A percentile compares a stretch with the other conserved stretches of the same genome.
Conservation (phyloP, 2,888 invertebrate species). For the Tortrix viridana region DNA sequence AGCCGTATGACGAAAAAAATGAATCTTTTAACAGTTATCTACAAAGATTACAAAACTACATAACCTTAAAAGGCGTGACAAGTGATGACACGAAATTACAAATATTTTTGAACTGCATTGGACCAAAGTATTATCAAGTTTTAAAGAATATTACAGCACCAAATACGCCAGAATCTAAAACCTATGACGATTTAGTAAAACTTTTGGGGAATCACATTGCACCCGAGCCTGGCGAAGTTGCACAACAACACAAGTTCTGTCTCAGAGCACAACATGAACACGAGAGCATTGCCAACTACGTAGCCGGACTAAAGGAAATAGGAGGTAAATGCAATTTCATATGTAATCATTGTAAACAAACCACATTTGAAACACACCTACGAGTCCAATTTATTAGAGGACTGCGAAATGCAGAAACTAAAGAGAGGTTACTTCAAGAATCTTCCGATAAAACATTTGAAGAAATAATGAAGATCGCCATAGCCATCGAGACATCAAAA, state of each 20-base stretch:
- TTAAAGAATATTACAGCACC: slow-evolving; percentile 15
- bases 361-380: slow-evolving; percentile 29
- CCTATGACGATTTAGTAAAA: background rate
- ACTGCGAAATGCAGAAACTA: slow-evolving; percentile 21
- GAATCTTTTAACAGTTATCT: slow-evolving; percentile 6
- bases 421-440: slow-evolving; percentile 34
- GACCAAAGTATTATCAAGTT: slow-evolving; percentile 22
- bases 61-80: background rate
- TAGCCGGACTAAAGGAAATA: slow-evolving; percentile 24
- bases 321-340: slow-evolving; percentile 35
- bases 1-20: slow-evolving; percentile 14
- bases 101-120: slow-evolving; percentile 20
- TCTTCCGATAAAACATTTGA: slow-evolving; percentile 8
- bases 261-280: background rate
- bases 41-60: slow-evolving; percentile 5
- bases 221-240: slow-evolving; percentile 11
- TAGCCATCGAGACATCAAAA: slow-evolving; percentile 15
- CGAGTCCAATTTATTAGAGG: slow-evolving; percentile 34
- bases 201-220: background rate
- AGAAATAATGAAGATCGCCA: slow-evolving; percentile 1
- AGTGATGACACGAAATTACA: background rate
- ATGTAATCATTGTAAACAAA: slow-evolving; percentile 24
- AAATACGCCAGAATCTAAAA: background rate
- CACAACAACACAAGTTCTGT: slow-evolving; percentile 17
- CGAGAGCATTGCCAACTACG: slow-evolving; percentile 18